Conservation (phyloP, 2,113 vertebrate species). For the Engraulis encrasicolus region DNA sequence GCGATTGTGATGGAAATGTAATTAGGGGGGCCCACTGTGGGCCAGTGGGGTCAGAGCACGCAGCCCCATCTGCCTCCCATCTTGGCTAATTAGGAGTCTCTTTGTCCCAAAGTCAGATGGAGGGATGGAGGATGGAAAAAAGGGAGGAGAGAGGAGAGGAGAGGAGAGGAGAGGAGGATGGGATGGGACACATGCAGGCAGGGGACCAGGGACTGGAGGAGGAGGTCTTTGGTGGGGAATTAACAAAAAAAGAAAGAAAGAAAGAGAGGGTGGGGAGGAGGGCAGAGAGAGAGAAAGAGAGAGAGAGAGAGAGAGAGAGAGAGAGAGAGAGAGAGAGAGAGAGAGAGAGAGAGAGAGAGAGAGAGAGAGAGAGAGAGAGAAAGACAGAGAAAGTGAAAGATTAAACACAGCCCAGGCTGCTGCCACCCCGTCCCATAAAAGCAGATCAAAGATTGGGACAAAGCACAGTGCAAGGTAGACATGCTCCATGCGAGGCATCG, state of each 20-base stretch:
- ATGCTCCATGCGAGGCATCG: slow-evolving; percentile 39
- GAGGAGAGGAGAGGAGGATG: not conserved
- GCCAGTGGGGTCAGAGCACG: slow-evolving; percentile 72
- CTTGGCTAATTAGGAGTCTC: slow-evolving; percentile 76
- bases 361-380: slow-evolving; percentile 1
- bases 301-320: slow-evolving; percentile 19
- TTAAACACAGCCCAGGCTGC: slow-evolving; percentile 60
- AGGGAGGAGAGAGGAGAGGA: slow-evolving; percentile 22
- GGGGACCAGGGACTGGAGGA: too few species aligned
- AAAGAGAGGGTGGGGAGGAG: too few species aligned
- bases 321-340: too few species aligned
- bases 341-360: slow-evolving; percentile 21
- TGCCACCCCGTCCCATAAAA: slow-evolving; percentile 60
- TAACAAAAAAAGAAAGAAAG: slow-evolving; percentile 32
- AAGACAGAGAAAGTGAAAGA: slow-evolving; percentile 42
- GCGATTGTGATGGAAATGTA: slow-evolving; percentile 86
- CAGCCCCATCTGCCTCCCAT: slow-evolving; percentile 82
- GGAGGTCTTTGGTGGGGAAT: slow-evolving; percentile 36
- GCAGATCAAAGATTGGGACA: slow-evolving; percentile 64
- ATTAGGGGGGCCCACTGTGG: slow-evolving; percentile 71
- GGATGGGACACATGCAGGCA: too few species aligned
- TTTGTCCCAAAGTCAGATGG: slow-evolving; percentile 77
- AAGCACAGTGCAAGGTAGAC: slow-evolving; percentile 59
- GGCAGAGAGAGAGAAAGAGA: too few species aligned
- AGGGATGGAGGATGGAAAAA: slow-evolving; percentile 25